Percentiles rank a stretch among this genome's conserved stretches.
Evolutionary conservation across 2,113 vertebrate species (phyloP).

Genomic region (Cheirogaleus medius): DNA sequence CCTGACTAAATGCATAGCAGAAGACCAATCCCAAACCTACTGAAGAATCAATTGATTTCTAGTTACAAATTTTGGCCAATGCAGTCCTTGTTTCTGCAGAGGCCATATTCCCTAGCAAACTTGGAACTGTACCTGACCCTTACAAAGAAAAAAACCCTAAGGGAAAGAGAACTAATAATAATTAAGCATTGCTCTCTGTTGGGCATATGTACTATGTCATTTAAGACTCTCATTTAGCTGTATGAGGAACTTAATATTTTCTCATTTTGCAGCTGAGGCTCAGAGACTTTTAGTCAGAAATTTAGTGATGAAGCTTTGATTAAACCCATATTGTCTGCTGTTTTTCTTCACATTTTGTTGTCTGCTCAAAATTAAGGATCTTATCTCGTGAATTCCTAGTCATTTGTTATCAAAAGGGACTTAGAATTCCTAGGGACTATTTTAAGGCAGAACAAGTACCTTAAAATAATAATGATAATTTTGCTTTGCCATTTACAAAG

Average conservation of each 20-base stretch:
- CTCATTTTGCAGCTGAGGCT: neutral
- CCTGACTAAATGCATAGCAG: neutral
- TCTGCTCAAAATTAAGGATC: constrained; percentile 29
- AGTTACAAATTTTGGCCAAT: neutral
- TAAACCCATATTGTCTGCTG: neutral
- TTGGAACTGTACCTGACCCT: neutral
- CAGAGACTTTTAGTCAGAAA: neutral
- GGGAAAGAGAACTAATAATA: neutral
- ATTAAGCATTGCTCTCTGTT: neutral
- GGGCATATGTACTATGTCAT: neutral
- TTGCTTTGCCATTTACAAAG: constrained; percentile 12
- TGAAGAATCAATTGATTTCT: neutral
- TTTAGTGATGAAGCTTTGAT: constrained; percentile 35
- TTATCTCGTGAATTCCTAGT: neutral
- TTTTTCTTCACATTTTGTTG: neutral
- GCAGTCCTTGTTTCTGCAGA: neutral
- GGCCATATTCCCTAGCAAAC: neutral
- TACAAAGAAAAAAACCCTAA: neutral
- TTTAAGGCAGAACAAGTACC: constrained; percentile 11
- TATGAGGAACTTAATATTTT: constrained; percentile 9
- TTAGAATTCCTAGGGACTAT: constrained; percentile 5
- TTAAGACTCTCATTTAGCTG: neutral
- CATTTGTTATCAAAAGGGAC: constrained; percentile 16
- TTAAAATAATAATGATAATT: constrained; percentile 49
- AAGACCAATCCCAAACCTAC: neutral